Evolutionary conservation across 1,140 invertebrate genomes (phyloP), one percentile per base, ranked within the genome.

Genomic region (Scaptodrosophila lebanonensis): DNA sequence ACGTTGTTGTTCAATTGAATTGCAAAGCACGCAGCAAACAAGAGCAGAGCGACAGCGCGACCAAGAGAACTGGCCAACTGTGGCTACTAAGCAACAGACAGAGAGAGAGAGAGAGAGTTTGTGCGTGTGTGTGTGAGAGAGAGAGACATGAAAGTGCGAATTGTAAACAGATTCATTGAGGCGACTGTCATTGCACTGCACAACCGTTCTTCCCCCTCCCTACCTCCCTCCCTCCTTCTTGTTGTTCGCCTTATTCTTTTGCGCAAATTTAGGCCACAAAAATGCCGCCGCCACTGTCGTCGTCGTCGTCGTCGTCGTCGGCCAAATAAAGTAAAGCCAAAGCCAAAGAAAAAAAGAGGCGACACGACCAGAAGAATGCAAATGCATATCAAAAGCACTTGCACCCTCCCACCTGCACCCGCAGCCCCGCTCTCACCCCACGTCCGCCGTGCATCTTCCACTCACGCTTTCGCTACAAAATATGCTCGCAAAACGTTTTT

Each of bases 121-220:
- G 33, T 13, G 27, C 20, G 29, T 4, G 40, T 33, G 20, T 6
- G 27, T 1, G 29, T 17, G 22, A 22, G 22, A 16, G 54, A 44
- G 17, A 33, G 35, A 51, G 58, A 73, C 45, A 59, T 64, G 36
- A 67, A 72, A 50, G 63, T 77, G 72, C 53, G 59, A 71, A 77
- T 67, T 77, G 72, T 79, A 79, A 77, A 77, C 72, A 77, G 67
- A 72, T 77, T 77, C 67, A 77, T 76, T 76, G 67, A 72, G 67
- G 54, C 73, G 68, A 79, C 67, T 79, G 72, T 53, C 63, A 64
- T 68, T 76, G 73, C 71, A 72, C 77, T 63, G 72, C 62, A 76
- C 35, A 18, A 17, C 6, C 25, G 30, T 39, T 11, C 33, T 12
- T 6, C 6, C 0, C n/a, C 9, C 8, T 8, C 3, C 30, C 1